A percentile compares a stretch with the other conserved stretches of the same genome.
Evolutionary conservation across 2,113 vertebrate genomes (phyloP).

Genomic region (Prionailurus bengalensis): DNA sequence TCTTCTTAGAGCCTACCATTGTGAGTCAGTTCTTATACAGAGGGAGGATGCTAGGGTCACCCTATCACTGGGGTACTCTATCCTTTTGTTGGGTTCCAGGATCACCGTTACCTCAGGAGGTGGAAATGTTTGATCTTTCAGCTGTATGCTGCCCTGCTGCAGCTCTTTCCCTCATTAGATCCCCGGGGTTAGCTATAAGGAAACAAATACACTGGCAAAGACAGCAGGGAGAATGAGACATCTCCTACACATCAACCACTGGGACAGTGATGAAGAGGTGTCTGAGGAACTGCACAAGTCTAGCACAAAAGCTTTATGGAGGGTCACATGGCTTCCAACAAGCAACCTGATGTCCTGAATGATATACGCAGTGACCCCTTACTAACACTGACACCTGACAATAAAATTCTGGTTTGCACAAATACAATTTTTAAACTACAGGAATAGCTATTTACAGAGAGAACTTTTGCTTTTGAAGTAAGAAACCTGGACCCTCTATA

Average conservation of each 20-base stretch:
- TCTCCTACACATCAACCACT: neutral
- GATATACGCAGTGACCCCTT: neutral
- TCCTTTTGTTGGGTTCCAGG: neutral
- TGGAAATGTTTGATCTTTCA: neutral
- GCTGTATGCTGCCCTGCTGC: neutral
- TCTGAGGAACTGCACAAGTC: neutral
- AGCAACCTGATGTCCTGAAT: neutral
- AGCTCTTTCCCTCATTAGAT: slow-evolving; percentile 46
- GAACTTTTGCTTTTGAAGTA: slow-evolving; percentile 36
- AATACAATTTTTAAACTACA: neutral
- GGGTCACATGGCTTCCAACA: neutral
- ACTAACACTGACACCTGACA: neutral
- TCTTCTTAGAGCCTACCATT: neutral
- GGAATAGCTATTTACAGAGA: neutral
- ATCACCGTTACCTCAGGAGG: neutral
- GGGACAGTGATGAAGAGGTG: neutral
- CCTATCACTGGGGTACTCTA: neutral
- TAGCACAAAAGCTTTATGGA: slow-evolving; percentile 24
- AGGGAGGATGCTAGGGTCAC: neutral
- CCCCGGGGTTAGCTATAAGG: slow-evolving; percentile 7
- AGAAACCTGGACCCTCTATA: neutral
- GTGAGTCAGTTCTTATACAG: neutral
- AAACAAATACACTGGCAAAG: slow-evolving; percentile 38
- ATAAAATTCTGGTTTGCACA: neutral
- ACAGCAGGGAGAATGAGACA: neutral